Conservation (phyloP, 2,797 vertebrate genomes). For the Buphagus erythrorhynchus region DNA sequence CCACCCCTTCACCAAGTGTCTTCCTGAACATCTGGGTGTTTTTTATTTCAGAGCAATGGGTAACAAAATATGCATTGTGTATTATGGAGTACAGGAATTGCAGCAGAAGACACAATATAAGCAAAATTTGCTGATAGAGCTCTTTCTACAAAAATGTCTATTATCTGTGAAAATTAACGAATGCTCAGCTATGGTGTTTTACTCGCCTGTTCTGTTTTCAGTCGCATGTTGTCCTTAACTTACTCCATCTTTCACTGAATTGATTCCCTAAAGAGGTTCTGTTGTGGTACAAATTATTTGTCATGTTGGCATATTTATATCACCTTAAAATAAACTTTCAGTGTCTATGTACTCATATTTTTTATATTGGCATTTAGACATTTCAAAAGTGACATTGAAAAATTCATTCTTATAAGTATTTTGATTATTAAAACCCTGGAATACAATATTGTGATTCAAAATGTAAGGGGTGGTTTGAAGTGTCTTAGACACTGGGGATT, state of each 20-base stretch:
- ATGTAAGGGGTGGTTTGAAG: not conserved
- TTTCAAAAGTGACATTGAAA: not conserved
- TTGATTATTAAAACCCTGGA: not conserved
- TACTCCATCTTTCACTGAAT: not conserved
- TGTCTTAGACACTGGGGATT: not conserved
- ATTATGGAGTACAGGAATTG: not conserved
- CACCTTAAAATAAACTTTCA: not conserved
- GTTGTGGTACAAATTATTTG: not conserved
- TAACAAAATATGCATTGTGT: not conserved
- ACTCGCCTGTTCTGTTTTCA: not conserved
- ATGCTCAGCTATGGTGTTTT: not conserved
- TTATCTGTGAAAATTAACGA: not conserved
- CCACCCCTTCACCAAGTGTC: not conserved
- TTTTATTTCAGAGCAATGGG: not conserved
- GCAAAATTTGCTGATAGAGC: not conserved
- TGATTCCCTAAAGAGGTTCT: not conserved
- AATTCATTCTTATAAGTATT: not conserved
- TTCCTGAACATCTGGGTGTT: not conserved
- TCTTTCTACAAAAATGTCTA: not conserved
- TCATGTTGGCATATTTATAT: accelerated
- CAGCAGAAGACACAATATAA: not conserved
- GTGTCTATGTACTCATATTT: not conserved
- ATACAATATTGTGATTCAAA: not conserved
- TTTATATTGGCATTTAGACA: not conserved
- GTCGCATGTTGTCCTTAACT: not conserved